Base-by-base conservation (phyloP, 2,797 vertebrate genomes). In the Morelia viridis region DNA sequence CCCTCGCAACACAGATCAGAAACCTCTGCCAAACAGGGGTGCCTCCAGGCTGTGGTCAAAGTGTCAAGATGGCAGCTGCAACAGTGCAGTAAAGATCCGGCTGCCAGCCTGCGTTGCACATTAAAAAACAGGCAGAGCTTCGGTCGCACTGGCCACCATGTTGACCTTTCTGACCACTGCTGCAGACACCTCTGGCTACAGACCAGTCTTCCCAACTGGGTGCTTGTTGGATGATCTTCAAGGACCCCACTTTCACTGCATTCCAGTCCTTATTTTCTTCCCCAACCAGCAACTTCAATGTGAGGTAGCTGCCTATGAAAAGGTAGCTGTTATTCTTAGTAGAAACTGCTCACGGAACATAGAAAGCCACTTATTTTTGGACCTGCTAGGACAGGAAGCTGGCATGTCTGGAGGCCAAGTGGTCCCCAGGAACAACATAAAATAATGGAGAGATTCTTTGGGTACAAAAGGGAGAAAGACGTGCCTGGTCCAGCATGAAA, bases 221-320 rank as follows among this genome's bases (percentile, higher is more conserved):
- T 41, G 35, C 35, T 41, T 41, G 35, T 41, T 41, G 35, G 35
- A 41, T 41, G 35, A 41, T 41, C 35, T 41, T 41, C 35, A 41
- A 41, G 35, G 35, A 41, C 35, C 35, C 35, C 35, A 41, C 35
- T 96, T 93, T 88, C 96, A 94, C 13, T 94, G 91, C 88, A 15
- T 0, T 28, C 76, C 62, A 93, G 94, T 7, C 94, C 90, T 46
- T 50, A 80, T 90, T 89, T 96, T 89, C 93, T 83, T 85, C 88
- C 87, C 15, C 2, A 22, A 71, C 84, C 1, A 85, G 95, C 90
- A 93, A 88, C 90, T 80, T 84, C 41, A n/a, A 3, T 0, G 7
- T 15, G 53, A 46, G 56, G 62, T 58, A 61, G 56, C 0, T 84
- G 0, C 1, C 19, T 62, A 60, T 50, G 57, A 56, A 31, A 50